These are phyloP conservation scores for Cebus imitator DNA, from an alignment of 2,113 vertebrate species.

Conservation along the genomic window DNA sequence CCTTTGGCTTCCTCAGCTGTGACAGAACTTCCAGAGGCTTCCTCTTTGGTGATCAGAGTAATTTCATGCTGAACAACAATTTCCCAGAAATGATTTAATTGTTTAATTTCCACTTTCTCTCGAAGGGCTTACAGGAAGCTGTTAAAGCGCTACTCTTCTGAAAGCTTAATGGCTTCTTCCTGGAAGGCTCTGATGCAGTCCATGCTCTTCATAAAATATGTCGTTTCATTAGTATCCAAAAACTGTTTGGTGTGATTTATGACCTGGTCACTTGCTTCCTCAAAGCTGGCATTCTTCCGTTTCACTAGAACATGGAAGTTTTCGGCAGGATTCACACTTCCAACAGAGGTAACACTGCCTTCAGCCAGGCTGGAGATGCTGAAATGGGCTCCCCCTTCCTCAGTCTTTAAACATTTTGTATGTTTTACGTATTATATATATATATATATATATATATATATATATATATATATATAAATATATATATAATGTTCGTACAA, in stretches of 20 bases:
- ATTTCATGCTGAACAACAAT: constrained; percentile 87
- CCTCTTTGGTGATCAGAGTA: too few species aligned
- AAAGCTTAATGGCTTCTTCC: constrained; percentile 71
- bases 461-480: neutral
- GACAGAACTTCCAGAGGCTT: too few species aligned
- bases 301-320: constrained; percentile 90
- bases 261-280: constrained; percentile 76
- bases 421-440: too few species aligned
- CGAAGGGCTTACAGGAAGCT: constrained; percentile 90
- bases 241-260: too few species aligned
- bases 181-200: too few species aligned
- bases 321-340: constrained; percentile 92
- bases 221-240: too few species aligned
- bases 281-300: constrained; percentile 89
- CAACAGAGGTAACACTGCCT: constrained; percentile 90
- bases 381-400: constrained; percentile 86
- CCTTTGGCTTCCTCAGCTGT: constrained; percentile 45
- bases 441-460: too few species aligned
- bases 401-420: constrained; percentile 85
- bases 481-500: neutral
- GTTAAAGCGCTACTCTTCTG: constrained; percentile 90
- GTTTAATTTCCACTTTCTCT: constrained; percentile 87
- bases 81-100: constrained; percentile 94
- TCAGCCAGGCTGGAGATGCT: constrained; percentile 88
- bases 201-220: too few species aligned